Conservation (phyloP, 2,113 vertebrate genomes). For the Pelecanus crispus region DNA sequence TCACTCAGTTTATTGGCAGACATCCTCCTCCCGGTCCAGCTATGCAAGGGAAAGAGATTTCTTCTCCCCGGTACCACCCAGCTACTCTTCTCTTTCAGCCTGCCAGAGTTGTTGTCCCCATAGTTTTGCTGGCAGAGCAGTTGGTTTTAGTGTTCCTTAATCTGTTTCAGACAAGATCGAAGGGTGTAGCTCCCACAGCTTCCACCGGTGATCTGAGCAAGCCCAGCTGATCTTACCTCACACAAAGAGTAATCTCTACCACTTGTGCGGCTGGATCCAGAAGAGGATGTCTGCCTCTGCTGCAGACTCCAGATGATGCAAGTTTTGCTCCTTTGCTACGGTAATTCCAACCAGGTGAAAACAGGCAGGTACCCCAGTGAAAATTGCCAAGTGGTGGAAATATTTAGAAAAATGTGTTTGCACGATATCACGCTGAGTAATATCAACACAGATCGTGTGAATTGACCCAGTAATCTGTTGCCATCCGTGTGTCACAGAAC, state of each 20-base stretch:
- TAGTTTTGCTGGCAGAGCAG: neutral
- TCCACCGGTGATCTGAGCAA: neutral
- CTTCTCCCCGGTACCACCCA: neutral
- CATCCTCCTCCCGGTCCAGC: fast-evolving
- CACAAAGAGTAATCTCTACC: neutral
- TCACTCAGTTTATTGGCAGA: neutral
- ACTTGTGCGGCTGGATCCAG: neutral
- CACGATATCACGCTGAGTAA: neutral
- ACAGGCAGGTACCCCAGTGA: neutral
- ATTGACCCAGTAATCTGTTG: slow-evolving; percentile 1
- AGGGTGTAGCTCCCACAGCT: neutral
- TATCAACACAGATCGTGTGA: neutral
- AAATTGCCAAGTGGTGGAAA: neutral
- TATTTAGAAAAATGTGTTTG: neutral
- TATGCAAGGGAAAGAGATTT: neutral
- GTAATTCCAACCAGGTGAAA: slow-evolving; percentile 4
- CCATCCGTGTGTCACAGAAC: neutral
- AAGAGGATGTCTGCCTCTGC: neutral
- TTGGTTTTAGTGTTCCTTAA: neutral
- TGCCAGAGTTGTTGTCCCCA: neutral
- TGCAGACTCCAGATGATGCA: neutral
- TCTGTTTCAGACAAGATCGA: neutral
- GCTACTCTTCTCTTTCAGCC: neutral
- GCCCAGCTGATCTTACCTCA: neutral
- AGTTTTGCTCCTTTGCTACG: neutral